These are phyloP conservation scores for Thunnus albacares DNA, from an alignment of 2,797 vertebrate species.

Conservation along the genomic window DNA sequence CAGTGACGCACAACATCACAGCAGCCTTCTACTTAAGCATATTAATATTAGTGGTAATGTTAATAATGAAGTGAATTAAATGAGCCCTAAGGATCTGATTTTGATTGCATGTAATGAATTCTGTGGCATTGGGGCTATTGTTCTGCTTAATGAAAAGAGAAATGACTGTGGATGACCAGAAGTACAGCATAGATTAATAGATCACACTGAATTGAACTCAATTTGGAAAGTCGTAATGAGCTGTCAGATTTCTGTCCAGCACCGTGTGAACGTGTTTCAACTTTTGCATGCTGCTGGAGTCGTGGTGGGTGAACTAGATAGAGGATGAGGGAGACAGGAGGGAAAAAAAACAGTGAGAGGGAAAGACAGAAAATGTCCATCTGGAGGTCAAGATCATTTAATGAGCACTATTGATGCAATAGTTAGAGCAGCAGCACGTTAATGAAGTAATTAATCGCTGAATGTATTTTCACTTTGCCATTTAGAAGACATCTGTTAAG, in stretches of 20 bases:
- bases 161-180: constrained; percentile 62
- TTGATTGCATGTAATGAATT: constrained; percentile 84
- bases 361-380: constrained; percentile 43
- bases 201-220: constrained; percentile 80
- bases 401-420: constrained; percentile 65
- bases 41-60: constrained; percentile 83
- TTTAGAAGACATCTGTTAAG: constrained; percentile 52
- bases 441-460: constrained; percentile 62
- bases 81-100: constrained; percentile 75
- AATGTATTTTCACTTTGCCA: constrained; percentile 54
- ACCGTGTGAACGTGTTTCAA: constrained; percentile 28
- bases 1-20: constrained; percentile 37
- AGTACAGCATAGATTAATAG: constrained; percentile 81
- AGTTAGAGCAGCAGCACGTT: constrained; percentile 58
- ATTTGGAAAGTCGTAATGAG: constrained; percentile 82
- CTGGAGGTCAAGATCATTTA: constrained; percentile 66
- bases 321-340: constrained; percentile 28
- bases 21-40: constrained; percentile 61
- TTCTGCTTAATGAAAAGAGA: constrained; percentile 82
- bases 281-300: constrained; percentile 27
- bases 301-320: constrained; percentile 28
- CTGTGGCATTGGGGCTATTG: constrained; percentile 70
- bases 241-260: constrained; percentile 73
- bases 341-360: constrained; percentile 20
- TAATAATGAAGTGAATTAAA: constrained; percentile 84